These are phyloP conservation scores for Seira sanloemensis DNA, from an alignment of 2,888 invertebrate species.

Conservation along the genomic window DNA sequence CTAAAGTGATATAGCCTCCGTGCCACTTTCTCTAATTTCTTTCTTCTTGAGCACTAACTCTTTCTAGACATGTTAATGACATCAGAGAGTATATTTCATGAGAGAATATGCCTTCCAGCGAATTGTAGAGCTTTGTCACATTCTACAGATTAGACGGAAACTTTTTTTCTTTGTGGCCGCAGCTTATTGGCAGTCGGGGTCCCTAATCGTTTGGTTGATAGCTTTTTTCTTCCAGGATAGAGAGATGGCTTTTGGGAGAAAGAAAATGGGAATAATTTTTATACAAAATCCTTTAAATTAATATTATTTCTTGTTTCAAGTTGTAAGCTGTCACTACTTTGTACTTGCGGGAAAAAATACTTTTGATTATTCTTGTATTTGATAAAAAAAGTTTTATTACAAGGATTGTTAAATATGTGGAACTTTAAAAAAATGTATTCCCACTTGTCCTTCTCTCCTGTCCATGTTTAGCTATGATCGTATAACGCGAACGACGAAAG, in stretches of 20 bases:
- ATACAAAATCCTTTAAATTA: neutral
- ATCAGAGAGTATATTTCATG: neutral
- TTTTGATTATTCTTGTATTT: too few relatives aligned
- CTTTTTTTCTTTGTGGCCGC: too few relatives aligned
- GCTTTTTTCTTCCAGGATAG: too few relatives aligned
- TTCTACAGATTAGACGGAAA: neutral
- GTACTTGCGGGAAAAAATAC: too few relatives aligned
- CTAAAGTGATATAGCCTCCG: neutral
- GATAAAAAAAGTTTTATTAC: too few relatives aligned
- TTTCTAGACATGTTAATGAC: neutral
- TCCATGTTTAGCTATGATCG: too few relatives aligned
- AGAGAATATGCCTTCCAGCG: neutral
- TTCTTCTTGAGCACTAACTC: neutral
- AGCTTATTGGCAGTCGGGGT: neutral
- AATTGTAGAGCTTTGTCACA: slow-evolving; percentile 3
- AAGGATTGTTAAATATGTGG: too few relatives aligned
- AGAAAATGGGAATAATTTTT: neutral
- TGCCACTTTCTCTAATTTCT: slow-evolving; percentile 1
- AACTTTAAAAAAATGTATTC: too few relatives aligned
- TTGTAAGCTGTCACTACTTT: too few relatives aligned
- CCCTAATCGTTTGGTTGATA: neutral
- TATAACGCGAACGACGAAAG: too few relatives aligned
- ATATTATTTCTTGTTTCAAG: too few relatives aligned
- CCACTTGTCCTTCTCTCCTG: too few relatives aligned
- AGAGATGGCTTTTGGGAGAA: neutral